Evolutionary conservation across 1,140 invertebrate genomes (phyloP).

Genomic region (Colletes latitarsis): DNA sequence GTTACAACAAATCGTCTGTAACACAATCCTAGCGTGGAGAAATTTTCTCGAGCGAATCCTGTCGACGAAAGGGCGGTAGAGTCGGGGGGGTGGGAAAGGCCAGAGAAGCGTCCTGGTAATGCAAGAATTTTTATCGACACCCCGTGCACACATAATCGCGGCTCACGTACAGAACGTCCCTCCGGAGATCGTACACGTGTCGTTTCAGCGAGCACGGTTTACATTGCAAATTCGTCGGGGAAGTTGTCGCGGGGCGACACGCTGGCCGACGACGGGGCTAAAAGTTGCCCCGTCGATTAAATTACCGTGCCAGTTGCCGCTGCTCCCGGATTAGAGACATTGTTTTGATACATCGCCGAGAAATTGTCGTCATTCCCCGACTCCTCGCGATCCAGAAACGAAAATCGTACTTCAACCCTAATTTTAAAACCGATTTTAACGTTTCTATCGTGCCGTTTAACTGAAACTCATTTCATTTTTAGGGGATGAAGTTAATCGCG

Average conservation of each 20-base stretch:
- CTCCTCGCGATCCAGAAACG: not conserved
- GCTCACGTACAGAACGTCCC: conserved; percentile 27
- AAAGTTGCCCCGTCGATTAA: conserved; percentile 75
- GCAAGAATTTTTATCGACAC: not conserved
- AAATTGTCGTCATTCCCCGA: not conserved
- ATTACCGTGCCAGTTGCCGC: conserved; percentile 61
- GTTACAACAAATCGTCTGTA: not conserved
- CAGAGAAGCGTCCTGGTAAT: not conserved
- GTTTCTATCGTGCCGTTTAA: too few species aligned
- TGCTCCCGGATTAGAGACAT: conserved; percentile 23
- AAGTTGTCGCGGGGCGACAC: conserved; percentile 68
- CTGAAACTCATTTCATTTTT: too few species aligned
- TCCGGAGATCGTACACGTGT: conserved; percentile 66
- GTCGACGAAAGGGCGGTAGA: conserved; percentile 20
- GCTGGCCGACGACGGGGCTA: conserved; percentile 48
- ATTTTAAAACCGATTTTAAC: too few species aligned
- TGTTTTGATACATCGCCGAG: conserved; percentile 25
- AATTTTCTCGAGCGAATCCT: conserved; percentile 10
- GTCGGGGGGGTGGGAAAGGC: not conserved
- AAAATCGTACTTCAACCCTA: too few species aligned
- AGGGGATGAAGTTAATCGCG: too few species aligned
- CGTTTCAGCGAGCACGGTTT: conserved; percentile 67
- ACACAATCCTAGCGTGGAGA: not conserved
- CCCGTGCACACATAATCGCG: not conserved
- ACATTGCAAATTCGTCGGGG: conserved; percentile 78